Percentiles rank a stretch among this genome's conserved stretches.
Conservation (phyloP, 1,140 invertebrate genomes). For the Aphelenchoides besseyi region DNA sequence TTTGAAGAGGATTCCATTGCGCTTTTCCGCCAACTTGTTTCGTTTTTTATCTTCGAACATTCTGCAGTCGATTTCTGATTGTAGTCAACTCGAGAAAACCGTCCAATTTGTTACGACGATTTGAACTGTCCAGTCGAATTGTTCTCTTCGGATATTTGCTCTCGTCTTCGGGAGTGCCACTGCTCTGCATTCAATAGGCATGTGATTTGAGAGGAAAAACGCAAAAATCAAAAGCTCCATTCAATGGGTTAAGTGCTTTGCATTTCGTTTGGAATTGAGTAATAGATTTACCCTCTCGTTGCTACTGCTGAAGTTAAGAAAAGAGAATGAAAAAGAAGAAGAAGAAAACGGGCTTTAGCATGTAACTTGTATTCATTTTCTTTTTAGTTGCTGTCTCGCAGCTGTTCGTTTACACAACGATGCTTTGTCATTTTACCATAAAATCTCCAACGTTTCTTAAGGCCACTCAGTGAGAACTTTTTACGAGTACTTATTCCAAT, state of each 20-base stretch:
- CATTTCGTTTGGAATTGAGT: slow-evolving; percentile 1
- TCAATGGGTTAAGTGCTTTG: slow-evolving; percentile 1
- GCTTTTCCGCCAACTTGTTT: not conserved
- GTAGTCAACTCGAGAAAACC: not conserved
- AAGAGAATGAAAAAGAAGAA: not conserved
- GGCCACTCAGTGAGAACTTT: too few relatives aligned
- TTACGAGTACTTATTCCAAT: too few relatives aligned
- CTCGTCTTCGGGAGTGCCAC: not conserved
- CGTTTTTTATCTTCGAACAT: not conserved
- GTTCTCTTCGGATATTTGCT: slow-evolving; percentile 1
- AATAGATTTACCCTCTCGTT: not conserved
- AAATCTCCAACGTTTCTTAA: too few relatives aligned
- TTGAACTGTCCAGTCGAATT: not conserved
- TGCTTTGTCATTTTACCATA: not conserved
- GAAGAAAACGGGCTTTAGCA: not conserved
- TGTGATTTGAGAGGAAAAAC: not conserved
- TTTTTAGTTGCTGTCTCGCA: not conserved
- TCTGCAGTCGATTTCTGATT: not conserved
- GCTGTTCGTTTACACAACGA: not conserved
- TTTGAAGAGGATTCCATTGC: not conserved
- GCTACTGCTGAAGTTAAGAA: not conserved
- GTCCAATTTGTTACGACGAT: not conserved
- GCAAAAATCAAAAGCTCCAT: slow-evolving; percentile 1
- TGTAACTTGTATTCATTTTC: slow-evolving; percentile 1
- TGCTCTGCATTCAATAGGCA: not conserved